A percentile compares a stretch with the other conserved stretches of the same genome.
Evolutionary conservation across 92 coral and sea anemone genomes (phyloP).

Genomic region (Epizoanthus fatuus): DNA sequence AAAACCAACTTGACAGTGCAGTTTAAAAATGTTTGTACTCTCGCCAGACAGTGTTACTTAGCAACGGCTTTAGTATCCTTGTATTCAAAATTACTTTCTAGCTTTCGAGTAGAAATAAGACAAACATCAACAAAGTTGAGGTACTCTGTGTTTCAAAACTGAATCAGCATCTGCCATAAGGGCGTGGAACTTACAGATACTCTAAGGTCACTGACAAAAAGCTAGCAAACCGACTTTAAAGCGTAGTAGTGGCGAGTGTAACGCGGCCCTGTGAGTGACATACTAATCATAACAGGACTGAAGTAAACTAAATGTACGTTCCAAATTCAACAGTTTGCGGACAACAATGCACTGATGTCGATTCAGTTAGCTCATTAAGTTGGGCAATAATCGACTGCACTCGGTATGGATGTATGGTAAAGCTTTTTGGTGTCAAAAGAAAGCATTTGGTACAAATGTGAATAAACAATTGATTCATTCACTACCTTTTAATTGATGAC

Average conservation of each 20-base stretch:
- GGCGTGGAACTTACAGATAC: constrained; percentile 44
- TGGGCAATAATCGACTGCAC: not conserved
- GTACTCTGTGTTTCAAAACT: not conserved
- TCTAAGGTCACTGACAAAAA: constrained; percentile 20
- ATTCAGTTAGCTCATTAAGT: not conserved
- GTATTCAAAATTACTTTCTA: not conserved
- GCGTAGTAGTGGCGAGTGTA: not conserved
- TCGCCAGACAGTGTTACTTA: not conserved
- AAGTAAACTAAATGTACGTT: not conserved
- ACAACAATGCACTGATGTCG: not conserved
- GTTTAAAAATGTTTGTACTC: not conserved
- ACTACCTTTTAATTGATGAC: not conserved
- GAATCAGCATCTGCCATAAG: too few species aligned
- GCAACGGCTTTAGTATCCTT: constrained; percentile 11
- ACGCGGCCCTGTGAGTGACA: not conserved
- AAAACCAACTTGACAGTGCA: not conserved
- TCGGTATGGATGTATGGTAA: not conserved
- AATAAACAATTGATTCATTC: constrained; percentile 5
- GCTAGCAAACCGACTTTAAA: not conserved
- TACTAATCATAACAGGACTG: constrained; percentile 5
- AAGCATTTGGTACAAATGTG: not conserved
- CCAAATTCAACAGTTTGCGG: not conserved
- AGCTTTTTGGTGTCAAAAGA: not conserved
- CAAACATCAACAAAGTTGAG: not conserved
- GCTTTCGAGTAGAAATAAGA: not conserved